Conservation (phyloP, 2,888 invertebrate genomes). For the Thyatira batis region DNA sequence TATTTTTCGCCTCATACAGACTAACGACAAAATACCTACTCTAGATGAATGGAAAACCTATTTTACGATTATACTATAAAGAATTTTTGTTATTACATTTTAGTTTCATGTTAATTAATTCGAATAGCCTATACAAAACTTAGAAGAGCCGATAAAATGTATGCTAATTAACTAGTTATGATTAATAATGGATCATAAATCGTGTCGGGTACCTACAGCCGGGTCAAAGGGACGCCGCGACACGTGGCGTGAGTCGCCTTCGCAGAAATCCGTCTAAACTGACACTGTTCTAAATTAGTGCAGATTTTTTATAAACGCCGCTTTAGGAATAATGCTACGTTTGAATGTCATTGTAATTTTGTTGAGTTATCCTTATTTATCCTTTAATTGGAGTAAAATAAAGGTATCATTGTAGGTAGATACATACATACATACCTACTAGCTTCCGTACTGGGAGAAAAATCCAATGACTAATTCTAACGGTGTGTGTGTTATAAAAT, state of each 20-base stretch:
- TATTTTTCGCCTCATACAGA: no score
- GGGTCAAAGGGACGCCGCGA: slow-evolving; percentile 52
- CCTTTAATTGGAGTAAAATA: no score
- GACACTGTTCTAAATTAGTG: slow-evolving; percentile 14
- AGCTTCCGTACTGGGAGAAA: no score
- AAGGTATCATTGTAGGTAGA: no score
- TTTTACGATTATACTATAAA: no score
- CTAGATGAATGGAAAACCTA: no score
- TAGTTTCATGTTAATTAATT: background rate
- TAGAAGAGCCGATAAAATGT: slow-evolving; percentile 25
- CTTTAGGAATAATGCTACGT: background rate
- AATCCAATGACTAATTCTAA: no score
- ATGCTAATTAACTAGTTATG: slow-evolving; percentile 56
- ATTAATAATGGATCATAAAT: slow-evolving; percentile 70
- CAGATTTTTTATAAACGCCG: slow-evolving; percentile 1
- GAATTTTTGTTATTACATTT: no score
- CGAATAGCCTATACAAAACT: background rate
- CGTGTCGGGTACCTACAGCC: slow-evolving; percentile 37
- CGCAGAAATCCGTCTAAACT: slow-evolving; percentile 50
- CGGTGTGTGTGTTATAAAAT: no score
- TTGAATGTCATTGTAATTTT: background rate
- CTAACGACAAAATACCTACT: no score
- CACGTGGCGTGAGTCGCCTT: slow-evolving; percentile 48
- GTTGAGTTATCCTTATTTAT: no score
- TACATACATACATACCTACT: no score